Evolutionary conservation across 2,113 vertebrate genomes (phyloP), one percentile per base, ranked within the genome.

Genomic region (Erythrocercus mccallii): DNA sequence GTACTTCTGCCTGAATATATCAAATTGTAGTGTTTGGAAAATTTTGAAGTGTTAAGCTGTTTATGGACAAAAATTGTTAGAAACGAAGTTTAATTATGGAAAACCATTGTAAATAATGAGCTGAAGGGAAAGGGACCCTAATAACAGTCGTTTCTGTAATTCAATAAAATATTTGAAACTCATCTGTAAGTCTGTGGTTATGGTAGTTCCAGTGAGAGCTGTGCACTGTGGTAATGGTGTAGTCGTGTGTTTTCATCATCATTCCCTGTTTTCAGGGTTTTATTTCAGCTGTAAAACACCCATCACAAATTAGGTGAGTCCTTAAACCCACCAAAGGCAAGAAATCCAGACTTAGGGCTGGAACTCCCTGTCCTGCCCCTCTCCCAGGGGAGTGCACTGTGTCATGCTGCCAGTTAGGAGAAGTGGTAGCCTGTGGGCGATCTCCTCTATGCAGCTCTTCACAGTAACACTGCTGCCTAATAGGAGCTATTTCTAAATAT

Each of bases 81-180:
- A 87, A 92, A 73, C 33, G 57, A 44, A 35, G 38, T 76, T 94
- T 92, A 76, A 64, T 77, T 44, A 62, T 60, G n/a, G 48, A 37
- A 90, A 69, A 62, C 48, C 28, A 22, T 53, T 70, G 37, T 44
- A 64, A 62, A 71, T 71, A 81, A 90, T 62, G 69, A 92, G n/a
- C 42, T 86, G 2, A 9, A 66, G 66, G 30, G 54, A 38, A 73
- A 3, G 33, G 23, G 16, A 65, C 12, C 60, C 72, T 84, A 95
- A 73, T 81, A 93, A 78, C 35, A 94, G 10, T 22, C 21, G 20
- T 54, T 83, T 96, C 61, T 92, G 79, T 93, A 84, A 94, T 92
- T 88, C 70, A 73, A 10, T 73, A 76, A 82, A 97, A 82, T 73
- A 89, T 80, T 61, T 90, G 82, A 95, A 97, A 88, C 37, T 88